Evolutionary conservation across 2,888 invertebrate species (phyloP).

Genomic region (Cheilosia vulpina): DNA sequence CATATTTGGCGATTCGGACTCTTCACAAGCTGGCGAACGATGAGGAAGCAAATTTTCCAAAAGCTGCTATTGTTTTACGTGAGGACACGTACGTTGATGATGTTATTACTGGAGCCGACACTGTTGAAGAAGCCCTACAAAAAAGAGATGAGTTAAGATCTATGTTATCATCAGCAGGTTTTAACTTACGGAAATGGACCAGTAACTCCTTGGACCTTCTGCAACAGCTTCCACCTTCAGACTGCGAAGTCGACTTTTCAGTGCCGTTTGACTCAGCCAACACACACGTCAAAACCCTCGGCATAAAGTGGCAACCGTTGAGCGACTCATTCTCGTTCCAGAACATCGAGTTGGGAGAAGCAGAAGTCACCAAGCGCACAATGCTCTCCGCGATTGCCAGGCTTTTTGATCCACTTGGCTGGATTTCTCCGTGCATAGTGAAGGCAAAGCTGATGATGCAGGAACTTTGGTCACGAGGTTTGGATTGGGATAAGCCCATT

Average conservation of each 20-base stretch:
- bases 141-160: too few species aligned
- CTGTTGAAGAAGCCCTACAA: constrained; percentile 14
- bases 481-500: constrained; percentile 21
- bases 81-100: constrained; percentile 13
- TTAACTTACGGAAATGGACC: constrained; percentile 20
- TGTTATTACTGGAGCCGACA: constrained; percentile 16
- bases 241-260: constrained; percentile 5
- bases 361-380: too few species aligned
- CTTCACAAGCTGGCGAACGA: too few species aligned
- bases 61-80: neutral
- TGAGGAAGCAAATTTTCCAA: constrained; percentile 1
- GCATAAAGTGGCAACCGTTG: too few species aligned
- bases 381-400: too few species aligned
- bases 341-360: too few species aligned
- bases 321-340: too few species aligned
- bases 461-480: constrained; percentile 7
- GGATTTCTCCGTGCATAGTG: too few species aligned
- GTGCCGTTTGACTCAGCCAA: constrained; percentile 3
- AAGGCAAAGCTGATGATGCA: constrained; percentile 33
- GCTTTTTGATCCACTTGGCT: too few species aligned
- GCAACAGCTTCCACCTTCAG: neutral
- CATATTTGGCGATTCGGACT: too few species aligned
- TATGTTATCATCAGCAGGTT: constrained; percentile 17
- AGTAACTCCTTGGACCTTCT: constrained; percentile 18
- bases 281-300: constrained; percentile 24